Conservation (phyloP, 2,113 vertebrate species). For the Melospiza georgiana region DNA sequence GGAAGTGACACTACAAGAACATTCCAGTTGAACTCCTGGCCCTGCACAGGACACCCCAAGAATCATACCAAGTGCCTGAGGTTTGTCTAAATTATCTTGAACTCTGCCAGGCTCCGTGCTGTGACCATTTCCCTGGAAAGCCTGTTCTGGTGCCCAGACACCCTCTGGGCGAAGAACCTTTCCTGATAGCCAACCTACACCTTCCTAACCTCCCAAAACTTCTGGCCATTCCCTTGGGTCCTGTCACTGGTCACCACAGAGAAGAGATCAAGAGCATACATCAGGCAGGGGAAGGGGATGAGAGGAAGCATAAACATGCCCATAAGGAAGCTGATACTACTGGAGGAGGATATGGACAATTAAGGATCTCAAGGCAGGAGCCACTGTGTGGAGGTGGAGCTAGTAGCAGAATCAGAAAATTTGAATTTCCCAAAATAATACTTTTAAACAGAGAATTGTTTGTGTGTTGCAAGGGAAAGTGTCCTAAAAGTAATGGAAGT, state of each 20-base stretch:
- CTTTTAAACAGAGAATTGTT: neutral
- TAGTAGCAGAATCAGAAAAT: neutral
- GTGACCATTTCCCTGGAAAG: too few species aligned
- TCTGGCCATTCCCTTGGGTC: neutral
- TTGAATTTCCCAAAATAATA: neutral
- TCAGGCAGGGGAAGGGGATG: neutral
- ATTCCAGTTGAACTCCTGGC: neutral
- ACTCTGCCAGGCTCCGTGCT: fast-evolving
- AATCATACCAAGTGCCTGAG: too few species aligned
- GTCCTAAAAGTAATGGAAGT: neutral
- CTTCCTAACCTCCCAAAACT: neutral
- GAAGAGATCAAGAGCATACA: neutral
- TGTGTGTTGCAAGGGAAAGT: neutral
- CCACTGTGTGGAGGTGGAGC: neutral
- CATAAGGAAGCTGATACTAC: neutral
- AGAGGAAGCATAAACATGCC: neutral
- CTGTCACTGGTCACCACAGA: neutral
- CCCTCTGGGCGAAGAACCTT: neutral
- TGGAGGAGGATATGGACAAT: neutral
- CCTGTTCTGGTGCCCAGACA: fast-evolving
- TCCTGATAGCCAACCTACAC: neutral
- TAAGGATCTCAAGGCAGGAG: neutral
- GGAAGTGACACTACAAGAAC: neutral
- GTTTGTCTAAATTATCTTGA: neutral
- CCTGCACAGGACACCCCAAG: neutral